phyloP scores from a whole-genome alignment of 2,113 vertebrate species.

The Cololabis saira region DNA sequence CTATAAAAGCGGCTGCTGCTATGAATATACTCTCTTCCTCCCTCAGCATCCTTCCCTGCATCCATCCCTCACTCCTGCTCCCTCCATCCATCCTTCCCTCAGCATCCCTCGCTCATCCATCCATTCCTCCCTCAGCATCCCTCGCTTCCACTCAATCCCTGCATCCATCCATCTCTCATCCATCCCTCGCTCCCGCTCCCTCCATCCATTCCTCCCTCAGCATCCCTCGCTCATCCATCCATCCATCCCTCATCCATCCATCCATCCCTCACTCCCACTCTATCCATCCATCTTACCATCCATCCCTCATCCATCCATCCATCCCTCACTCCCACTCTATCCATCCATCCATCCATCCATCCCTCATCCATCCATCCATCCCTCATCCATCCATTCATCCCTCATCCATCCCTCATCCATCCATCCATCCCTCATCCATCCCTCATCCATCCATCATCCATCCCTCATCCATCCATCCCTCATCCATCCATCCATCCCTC shows the following conservation, averaged over 20 bases:
- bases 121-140: conserved; percentile 12
- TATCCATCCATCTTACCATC: not conserved
- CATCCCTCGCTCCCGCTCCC: too few species aligned
- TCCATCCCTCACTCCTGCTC: conserved; percentile 56
- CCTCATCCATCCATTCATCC: not conserved
- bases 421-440: conserved; percentile 10
- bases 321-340: too few species aligned
- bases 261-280: conserved; percentile 24
- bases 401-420: conserved; percentile 6
- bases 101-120: conserved; percentile 2
- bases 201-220: conserved; percentile 44
- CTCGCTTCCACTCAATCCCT: conserved; percentile 12
- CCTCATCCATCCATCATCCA: too few species aligned
- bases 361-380: conserved; percentile 50
- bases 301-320: conserved; percentile 14
- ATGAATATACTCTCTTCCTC: conserved; percentile 84
- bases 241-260: not conserved
- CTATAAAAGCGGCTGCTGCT: conserved; percentile 85
- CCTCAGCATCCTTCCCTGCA: conserved; percentile 69
- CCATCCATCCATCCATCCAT: conserved; percentile 21
- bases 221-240: too few species aligned
- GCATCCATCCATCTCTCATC: too few species aligned
- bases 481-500: conserved; percentile 67
- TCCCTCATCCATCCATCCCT: conserved; percentile 49
- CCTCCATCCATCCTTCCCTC: conserved; percentile 43